phyloP scores from a whole-genome alignment of 2,113 vertebrate species.

The Serilophus lunatus region DNA sequence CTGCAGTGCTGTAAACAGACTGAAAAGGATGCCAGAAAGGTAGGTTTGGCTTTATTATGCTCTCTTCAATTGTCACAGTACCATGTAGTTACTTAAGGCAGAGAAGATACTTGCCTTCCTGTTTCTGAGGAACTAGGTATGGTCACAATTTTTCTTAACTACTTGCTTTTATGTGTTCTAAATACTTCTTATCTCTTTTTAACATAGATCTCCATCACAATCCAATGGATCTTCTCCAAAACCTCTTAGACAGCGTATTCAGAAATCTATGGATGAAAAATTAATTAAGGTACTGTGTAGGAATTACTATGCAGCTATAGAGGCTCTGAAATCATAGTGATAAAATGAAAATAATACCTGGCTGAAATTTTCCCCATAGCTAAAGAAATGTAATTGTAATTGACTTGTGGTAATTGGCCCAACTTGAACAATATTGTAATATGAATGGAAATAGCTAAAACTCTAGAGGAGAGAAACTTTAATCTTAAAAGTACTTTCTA shows the following conservation, averaged over 20 bases:
- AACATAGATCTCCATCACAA: slow-evolving; percentile 82
- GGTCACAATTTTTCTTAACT: not conserved
- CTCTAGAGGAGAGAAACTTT: not conserved
- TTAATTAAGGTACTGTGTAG: slow-evolving; percentile 80
- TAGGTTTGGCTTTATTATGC: not conserved
- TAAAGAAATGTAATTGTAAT: not conserved
- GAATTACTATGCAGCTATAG: not conserved
- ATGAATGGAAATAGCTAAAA: not conserved
- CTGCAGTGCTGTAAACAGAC: not conserved
- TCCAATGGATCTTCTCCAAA: slow-evolving; percentile 76
- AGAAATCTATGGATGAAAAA: slow-evolving; percentile 71
- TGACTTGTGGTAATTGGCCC: not conserved
- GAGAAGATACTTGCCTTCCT: not conserved
- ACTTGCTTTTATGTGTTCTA: not conserved
- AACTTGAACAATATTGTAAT: not conserved
- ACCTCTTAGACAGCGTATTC: slow-evolving; percentile 79
- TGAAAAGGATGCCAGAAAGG: not conserved
- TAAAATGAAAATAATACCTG: not conserved
- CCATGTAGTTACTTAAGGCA: not conserved
- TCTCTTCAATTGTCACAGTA: not conserved
- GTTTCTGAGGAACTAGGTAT: not conserved
- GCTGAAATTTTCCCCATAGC: not conserved
- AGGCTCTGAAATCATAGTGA: not conserved
- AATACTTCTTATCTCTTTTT: not conserved
- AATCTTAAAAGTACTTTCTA: not conserved